Percentiles rank a stretch among this genome's conserved stretches.
These are phyloP conservation scores for Drosophila koepferae DNA, from an alignment of 2,888 invertebrate genomes.

Conservation along the genomic window DNA sequence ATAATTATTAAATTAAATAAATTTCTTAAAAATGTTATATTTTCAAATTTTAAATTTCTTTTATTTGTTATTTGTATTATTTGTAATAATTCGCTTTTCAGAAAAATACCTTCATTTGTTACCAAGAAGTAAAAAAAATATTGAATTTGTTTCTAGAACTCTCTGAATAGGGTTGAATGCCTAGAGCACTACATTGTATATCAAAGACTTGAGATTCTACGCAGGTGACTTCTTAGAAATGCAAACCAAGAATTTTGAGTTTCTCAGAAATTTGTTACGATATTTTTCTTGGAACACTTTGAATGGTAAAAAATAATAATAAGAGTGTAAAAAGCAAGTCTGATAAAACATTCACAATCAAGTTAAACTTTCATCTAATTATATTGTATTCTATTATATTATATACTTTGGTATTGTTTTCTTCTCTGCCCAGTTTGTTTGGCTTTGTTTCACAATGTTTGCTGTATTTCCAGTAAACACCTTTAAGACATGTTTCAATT, in stretches of 20 bases:
- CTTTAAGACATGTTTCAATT: not conserved
- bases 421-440: too few species aligned
- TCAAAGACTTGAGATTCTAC: not conserved
- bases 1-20: too few species aligned
- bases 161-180: too few species aligned
- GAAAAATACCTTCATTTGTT: not conserved
- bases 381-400: not conserved
- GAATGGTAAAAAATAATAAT: not conserved
- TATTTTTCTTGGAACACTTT: not conserved
- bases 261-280: not conserved
- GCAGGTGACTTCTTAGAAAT: not conserved
- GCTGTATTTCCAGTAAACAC: not conserved
- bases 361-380: not conserved
- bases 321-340: not conserved
- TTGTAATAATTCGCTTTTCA: not conserved
- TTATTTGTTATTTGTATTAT: too few species aligned
- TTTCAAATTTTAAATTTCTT: not conserved
- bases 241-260: rapidly evolving
- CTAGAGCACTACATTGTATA: not conserved
- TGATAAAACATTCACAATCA: not conserved
- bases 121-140: not conserved
- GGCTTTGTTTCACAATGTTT: not conserved
- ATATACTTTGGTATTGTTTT: not conserved
- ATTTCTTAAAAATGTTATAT: too few species aligned
- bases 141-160: not conserved